phyloP scores from a whole-genome alignment of 2,797 vertebrate genomes.

The Hemibagrus guttatus region DNA sequence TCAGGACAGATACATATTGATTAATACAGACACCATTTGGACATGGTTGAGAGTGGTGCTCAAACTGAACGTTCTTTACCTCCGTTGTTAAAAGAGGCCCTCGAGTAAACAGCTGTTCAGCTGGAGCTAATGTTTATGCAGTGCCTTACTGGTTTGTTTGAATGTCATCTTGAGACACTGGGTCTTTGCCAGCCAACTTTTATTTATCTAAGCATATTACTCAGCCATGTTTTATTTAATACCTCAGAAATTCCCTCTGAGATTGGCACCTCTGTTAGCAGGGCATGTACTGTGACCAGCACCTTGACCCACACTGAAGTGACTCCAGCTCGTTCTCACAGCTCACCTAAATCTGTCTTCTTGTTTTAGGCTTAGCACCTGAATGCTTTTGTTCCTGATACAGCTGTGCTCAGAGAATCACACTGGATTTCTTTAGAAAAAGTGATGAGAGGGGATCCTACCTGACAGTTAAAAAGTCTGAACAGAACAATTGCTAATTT shows the following conservation, averaged over 20 bases:
- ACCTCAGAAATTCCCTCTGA: slow-evolving; percentile 5
- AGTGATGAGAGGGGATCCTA: neutral
- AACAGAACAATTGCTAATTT: too few species aligned
- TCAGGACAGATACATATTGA: neutral
- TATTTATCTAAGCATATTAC: slow-evolving; percentile 46
- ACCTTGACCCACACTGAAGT: slow-evolving; percentile 35
- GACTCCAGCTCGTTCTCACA: slow-evolving; percentile 11
- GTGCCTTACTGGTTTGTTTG: slow-evolving; percentile 20
- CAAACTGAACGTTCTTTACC: slow-evolving; percentile 8
- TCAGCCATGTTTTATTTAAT: slow-evolving; percentile 47
- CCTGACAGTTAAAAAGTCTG: slow-evolving; percentile 8
- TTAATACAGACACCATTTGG: slow-evolving; percentile 9
- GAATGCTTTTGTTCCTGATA: slow-evolving; percentile 8
- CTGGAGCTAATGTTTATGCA: slow-evolving; percentile 10
- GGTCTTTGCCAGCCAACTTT: slow-evolving; percentile 30
- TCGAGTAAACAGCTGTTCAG: neutral
- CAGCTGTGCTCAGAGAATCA: neutral
- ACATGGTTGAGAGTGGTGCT: slow-evolving; percentile 5
- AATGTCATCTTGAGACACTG: slow-evolving; percentile 44
- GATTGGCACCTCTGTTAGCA: slow-evolving; percentile 46
- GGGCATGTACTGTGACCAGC: slow-evolving; percentile 37
- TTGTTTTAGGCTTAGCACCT: neutral
- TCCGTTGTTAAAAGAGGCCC: neutral
- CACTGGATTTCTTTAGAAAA: neutral
- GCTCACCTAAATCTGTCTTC: slow-evolving; percentile 27